Evolutionary conservation across 2,888 invertebrate genomes (phyloP).

Genomic region (Aporophyla lueneburgensis): DNA sequence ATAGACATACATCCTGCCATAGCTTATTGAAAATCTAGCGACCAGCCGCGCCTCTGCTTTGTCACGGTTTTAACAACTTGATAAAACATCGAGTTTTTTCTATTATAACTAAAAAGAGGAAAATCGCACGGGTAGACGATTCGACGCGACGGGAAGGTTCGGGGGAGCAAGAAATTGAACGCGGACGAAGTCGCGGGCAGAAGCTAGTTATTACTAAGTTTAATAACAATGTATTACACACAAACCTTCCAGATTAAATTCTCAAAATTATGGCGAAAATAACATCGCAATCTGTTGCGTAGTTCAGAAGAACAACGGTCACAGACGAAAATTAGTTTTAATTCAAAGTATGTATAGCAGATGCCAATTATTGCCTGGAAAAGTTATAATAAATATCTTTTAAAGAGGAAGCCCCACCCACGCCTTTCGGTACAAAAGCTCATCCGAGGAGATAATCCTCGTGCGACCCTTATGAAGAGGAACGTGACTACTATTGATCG

Average conservation of each 20-base stretch:
- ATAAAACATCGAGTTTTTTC: neutral
- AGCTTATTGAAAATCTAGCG: neutral
- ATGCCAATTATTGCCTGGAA: neutral
- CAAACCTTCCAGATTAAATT: neutral
- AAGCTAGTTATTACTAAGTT: neutral
- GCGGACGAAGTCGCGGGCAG: no score
- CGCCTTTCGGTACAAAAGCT: neutral
- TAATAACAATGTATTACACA: neutral
- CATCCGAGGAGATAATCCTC: neutral
- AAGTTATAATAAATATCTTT: neutral
- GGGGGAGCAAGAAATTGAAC: no score
- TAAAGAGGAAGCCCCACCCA: neutral
- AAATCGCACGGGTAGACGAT: no score
- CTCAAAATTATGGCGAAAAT: neutral
- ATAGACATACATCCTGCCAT: neutral
- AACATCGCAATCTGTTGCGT: neutral
- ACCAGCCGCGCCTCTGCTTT: neutral
- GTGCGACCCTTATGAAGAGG: conserved; percentile 1
- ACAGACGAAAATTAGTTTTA: neutral
- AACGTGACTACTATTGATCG: conserved; percentile 25
- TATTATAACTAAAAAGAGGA: neutral
- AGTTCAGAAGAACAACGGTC: neutral
- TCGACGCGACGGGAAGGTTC: no score
- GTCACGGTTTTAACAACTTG: neutral
- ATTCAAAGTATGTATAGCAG: neutral